Base-by-base conservation (phyloP, 1,140 invertebrate species). In the Ephestia elutella region DNA sequence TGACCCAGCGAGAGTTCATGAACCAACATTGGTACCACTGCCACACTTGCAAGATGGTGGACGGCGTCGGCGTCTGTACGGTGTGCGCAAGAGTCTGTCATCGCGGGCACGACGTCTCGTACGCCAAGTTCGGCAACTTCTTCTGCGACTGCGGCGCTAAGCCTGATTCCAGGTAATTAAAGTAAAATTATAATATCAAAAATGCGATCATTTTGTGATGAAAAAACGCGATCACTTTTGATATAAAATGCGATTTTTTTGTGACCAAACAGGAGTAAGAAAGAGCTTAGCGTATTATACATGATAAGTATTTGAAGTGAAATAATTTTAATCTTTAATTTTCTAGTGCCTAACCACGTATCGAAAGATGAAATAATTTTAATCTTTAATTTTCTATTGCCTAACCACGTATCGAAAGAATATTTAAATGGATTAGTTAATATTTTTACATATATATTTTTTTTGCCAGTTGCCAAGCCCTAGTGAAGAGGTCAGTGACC, bases 61-160 rank as follows among this genome's bases (percentile, higher is more conserved):
- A 99, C 82, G 95, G 97, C 11, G 97, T 98, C 15, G 98, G 98
- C 0, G 97, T 99, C 10, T 99, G 98, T 82, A 97, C 96, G 0
- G 94, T 99, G 0, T 99, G 98, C 90, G 98, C 98, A 1, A 91
- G 96, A 59, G 98, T 99, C 2, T 99, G 98, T 79, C 98, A 99
- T 82, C 93, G 95, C 63, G 96, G 96, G 11, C 98, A 99, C 83
- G 98, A 99, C 81, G 93, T 99, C 0, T 98, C 97, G 0, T 99
- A 99, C 86, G 96, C 98, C 17, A 99, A 99, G 82, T 98, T 96
- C 83, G 98, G 98, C 2, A 98, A 98, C 67, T 99, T 99, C 90
- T 99, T 99, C 89, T 99, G 98, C 82, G 98, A 99, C 82, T 99
- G 98, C 87, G 98, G 98, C 3, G 97, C 97, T 7, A 98, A 98